These are phyloP conservation scores for Agrotis segetum DNA, from an alignment of 2,888 invertebrate species.

Conservation along the genomic window DNA sequence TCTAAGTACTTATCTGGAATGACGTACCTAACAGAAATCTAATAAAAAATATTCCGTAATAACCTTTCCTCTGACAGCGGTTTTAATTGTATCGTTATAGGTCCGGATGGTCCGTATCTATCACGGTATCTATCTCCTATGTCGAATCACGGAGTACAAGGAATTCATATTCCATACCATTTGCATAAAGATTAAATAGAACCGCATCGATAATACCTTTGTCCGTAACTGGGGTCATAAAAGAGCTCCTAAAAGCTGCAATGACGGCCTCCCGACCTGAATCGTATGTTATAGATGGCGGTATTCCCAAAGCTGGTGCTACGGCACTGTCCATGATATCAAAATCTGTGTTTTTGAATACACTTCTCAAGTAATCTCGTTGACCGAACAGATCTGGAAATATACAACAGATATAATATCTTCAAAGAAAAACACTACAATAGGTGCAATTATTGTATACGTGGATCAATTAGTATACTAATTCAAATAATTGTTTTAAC, in stretches of 20 bases:
- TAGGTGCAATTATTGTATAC: too few relatives aligned
- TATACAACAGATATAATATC: background rate
- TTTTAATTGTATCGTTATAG: background rate
- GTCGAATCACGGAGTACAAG: background rate
- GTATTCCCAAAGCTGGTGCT: conserved; percentile 92
- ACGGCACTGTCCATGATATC: conserved; percentile 94
- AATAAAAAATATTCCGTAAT: too few relatives aligned
- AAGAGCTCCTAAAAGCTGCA: conserved; percentile 89
- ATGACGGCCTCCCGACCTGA: conserved; percentile 90
- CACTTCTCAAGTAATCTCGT: conserved; percentile 68
- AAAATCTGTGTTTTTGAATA: conserved; percentile 73
- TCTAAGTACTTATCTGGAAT: background rate
- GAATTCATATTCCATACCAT: background rate
- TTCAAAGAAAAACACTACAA: background rate
- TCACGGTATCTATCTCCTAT: background rate
- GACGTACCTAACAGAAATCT: too few relatives aligned
- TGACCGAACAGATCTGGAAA: conserved; percentile 77
- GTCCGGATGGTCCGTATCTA: background rate
- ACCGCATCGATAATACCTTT: conserved; percentile 85
- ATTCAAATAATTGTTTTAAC: too few relatives aligned
- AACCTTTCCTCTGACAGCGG: background rate
- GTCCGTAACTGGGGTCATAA: conserved; percentile 93
- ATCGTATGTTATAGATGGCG: conserved; percentile 91
- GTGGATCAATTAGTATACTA: too few relatives aligned
- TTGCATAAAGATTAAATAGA: conserved; percentile 10